phyloP scores from a whole-genome alignment of 2,888 invertebrate genomes.

The Luperina nickerlii region DNA sequence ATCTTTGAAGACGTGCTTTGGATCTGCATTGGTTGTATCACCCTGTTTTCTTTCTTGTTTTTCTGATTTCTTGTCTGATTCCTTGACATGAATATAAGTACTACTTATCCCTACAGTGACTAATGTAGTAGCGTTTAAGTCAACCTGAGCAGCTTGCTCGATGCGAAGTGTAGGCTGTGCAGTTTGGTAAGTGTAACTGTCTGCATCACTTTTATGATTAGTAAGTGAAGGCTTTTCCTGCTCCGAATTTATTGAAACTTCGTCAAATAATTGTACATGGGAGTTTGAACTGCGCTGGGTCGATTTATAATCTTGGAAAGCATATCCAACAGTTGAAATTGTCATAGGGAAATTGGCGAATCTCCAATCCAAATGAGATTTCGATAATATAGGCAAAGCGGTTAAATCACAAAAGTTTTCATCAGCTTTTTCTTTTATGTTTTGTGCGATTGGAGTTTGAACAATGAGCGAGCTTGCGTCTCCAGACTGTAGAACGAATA shows the following conservation, averaged over 20 bases:
- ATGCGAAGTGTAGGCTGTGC: constrained; percentile 22
- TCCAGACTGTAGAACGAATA: constrained; percentile 79
- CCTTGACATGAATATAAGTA: constrained; percentile 12
- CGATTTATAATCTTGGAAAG: constrained; percentile 71
- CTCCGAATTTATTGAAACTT: constrained; percentile 26
- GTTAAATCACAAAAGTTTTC: constrained; percentile 69
- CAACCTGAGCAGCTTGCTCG: constrained; percentile 48
- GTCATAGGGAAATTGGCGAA: constrained; percentile 78
- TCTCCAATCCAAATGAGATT: constrained; percentile 73
- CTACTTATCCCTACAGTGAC: constrained; percentile 39
- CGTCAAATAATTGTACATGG: constrained; percentile 51
- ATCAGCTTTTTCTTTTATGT: constrained; percentile 61
- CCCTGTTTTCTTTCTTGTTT: constrained; percentile 3
- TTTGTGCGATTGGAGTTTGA: constrained; percentile 74
- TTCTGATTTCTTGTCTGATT: neutral
- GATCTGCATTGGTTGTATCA: constrained; percentile 4
- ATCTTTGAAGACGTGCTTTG: constrained; percentile 25
- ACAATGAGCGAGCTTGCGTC: constrained; percentile 78
- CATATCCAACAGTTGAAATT: constrained; percentile 81
- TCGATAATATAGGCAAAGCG: constrained; percentile 70
- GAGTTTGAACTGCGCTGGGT: constrained; percentile 48
- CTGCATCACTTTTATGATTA: constrained; percentile 55
- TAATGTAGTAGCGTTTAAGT: constrained; percentile 18
- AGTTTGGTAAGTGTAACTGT: constrained; percentile 65
- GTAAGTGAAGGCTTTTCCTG: neutral